phyloP scores from a whole-genome alignment of 2,888 invertebrate genomes.

The Dicyrtoma fusca region DNA sequence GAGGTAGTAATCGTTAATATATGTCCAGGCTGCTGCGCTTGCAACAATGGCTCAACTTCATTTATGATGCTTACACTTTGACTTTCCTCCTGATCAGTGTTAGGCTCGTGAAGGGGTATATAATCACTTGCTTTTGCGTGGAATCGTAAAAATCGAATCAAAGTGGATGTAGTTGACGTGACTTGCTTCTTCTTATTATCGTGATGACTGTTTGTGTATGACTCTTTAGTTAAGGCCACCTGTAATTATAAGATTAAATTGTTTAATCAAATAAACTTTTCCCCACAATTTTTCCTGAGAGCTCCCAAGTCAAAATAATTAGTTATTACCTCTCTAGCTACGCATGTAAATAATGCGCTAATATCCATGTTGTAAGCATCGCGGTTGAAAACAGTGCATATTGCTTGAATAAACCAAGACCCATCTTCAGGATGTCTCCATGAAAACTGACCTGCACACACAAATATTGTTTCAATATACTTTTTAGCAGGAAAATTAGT shows the following conservation, averaged over 20 bases:
- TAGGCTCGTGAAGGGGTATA: no score
- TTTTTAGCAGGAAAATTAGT: no score
- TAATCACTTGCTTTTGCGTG: constrained; percentile 31
- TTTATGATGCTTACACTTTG: no score
- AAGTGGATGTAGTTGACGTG: constrained; percentile 51
- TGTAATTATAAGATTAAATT: constrained; percentile 35
- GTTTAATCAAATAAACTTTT: constrained; percentile 2
- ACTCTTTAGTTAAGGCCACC: constrained; percentile 53
- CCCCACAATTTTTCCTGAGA: no score
- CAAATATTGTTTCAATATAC: no score
- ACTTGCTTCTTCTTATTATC: constrained; percentile 54
- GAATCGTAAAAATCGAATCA: constrained; percentile 49
- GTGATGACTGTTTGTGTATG: constrained; percentile 40
- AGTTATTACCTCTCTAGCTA: constrained; percentile 59
- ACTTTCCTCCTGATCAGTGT: no score
- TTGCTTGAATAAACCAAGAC: constrained; percentile 95
- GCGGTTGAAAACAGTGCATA: constrained; percentile 77
- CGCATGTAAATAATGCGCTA: constrained; percentile 82
- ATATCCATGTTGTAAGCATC: constrained; percentile 77
- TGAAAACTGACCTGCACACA: constrained; percentile 79
- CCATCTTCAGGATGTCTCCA: constrained; percentile 93
- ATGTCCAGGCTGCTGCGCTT: no score
- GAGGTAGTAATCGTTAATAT: no score
- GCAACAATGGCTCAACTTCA: no score
- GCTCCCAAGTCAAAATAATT: no score